phyloP scores from a whole-genome alignment of 2,888 invertebrate genomes.

The Nycteola revayana region DNA sequence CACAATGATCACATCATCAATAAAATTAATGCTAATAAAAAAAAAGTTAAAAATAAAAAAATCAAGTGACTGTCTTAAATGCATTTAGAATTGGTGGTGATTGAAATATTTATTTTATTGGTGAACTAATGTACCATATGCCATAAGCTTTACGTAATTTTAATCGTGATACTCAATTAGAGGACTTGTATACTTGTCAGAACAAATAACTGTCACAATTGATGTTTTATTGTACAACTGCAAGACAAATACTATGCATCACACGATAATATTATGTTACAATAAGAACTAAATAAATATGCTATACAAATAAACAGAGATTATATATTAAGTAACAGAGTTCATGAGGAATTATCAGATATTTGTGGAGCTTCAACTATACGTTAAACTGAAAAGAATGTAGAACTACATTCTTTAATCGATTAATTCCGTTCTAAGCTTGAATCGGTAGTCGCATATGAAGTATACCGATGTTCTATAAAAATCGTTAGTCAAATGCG shows the following conservation, averaged over 20 bases:
- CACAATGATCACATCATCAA: constrained; percentile 54
- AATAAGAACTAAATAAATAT: constrained; percentile 4
- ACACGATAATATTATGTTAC: background rate
- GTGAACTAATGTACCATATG: constrained; percentile 43
- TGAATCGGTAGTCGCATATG: no score
- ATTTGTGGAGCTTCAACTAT: background rate
- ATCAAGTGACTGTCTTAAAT: constrained; percentile 63
- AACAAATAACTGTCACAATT: constrained; percentile 70
- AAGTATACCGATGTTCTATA: no score
- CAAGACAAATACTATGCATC: constrained; percentile 12
- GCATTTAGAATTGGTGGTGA: constrained; percentile 71
- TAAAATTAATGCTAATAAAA: constrained; percentile 26
- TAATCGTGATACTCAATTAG: constrained; percentile 71
- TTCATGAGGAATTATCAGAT: no score
- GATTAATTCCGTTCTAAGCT: no score
- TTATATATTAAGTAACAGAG: background rate
- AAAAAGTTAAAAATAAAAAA: constrained; percentile 25
- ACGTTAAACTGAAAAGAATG: no score
- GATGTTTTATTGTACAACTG: constrained; percentile 49
- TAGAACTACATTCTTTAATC: no score
- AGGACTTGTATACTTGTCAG: constrained; percentile 50
- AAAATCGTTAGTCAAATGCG: no score
- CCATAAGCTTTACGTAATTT: constrained; percentile 70
- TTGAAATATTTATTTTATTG: constrained; percentile 60
- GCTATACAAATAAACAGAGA: background rate